These are phyloP conservation scores for Aegithalos caudatus DNA, from an alignment of 2,113 vertebrate genomes.

Conservation along the genomic window DNA sequence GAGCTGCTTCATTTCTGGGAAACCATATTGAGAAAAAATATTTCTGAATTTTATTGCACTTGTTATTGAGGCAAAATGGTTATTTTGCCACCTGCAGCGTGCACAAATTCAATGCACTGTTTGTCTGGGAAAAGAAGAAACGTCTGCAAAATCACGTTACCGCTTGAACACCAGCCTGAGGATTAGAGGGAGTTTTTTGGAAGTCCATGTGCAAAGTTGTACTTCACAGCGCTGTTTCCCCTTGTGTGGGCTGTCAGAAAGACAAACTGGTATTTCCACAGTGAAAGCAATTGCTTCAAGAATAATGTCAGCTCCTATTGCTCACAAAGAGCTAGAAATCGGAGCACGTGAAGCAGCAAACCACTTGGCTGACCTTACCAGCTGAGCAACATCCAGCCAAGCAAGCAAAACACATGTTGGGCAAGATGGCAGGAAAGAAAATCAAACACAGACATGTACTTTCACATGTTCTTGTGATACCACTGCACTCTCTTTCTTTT, in stretches of 20 bases:
- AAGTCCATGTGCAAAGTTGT: neutral
- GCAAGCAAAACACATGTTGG: neutral
- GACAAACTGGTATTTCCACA: neutral
- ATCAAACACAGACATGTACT: neutral
- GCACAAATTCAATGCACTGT: neutral
- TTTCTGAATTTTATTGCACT: neutral
- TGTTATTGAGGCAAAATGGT: neutral
- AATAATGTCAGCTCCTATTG: neutral
- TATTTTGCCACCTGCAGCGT: neutral
- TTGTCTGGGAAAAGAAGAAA: neutral
- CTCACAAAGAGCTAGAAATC: neutral
- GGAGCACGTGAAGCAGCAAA: neutral
- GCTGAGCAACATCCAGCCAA: neutral
- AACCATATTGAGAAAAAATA: neutral
- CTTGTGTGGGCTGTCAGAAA: neutral
- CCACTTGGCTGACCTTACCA: neutral
- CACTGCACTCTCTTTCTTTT: fast-evolving
- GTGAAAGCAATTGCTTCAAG: neutral
- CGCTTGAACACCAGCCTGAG: neutral
- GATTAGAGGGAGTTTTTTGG: neutral
- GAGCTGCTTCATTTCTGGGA: neutral
- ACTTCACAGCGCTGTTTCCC: fast-evolving
- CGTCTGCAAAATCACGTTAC: neutral
- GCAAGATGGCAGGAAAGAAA: neutral
- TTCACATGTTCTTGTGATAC: neutral